Evolutionary conservation across 2,797 vertebrate species (phyloP).

Genomic region (Clarias laeviceps): DNA sequence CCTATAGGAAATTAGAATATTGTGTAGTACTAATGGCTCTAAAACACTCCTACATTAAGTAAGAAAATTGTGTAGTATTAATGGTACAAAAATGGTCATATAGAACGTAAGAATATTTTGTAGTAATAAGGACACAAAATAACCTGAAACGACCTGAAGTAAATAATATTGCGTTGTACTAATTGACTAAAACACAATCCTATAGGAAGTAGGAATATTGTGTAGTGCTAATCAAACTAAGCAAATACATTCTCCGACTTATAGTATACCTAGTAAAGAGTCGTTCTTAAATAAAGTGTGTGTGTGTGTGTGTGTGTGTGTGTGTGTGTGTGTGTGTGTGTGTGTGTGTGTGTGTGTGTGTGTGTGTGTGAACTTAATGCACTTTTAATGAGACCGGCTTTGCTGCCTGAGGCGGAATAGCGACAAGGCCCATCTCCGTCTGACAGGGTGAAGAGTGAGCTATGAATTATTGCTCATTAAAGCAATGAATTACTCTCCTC

Average conservation of each 20-base stretch:
- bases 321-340: slow-evolving; percentile 40
- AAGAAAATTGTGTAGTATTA: too few species aligned
- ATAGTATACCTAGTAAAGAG: background rate
- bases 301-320: slow-evolving; percentile 48
- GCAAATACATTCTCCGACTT: slow-evolving; percentile 1
- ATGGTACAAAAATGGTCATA: too few species aligned
- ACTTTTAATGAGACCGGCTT: slow-evolving; percentile 78
- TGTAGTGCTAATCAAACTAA: background rate
- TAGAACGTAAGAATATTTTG: background rate
- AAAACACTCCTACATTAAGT: background rate
- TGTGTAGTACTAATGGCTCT: background rate
- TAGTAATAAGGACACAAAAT: background rate
- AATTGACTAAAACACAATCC: too few species aligned
- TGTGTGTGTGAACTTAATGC: slow-evolving; percentile 61
- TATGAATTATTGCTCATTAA: slow-evolving; percentile 80
- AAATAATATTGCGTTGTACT: too few species aligned
- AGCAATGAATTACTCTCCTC: slow-evolving; percentile 73
- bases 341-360: slow-evolving; percentile 45
- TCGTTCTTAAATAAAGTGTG: slow-evolving; percentile 25
- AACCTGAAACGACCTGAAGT: background rate
- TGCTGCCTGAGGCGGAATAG: slow-evolving; percentile 71
- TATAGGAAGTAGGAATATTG: background rate
- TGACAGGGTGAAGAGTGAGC: slow-evolving; percentile 74
- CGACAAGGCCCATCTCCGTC: slow-evolving; percentile 71
- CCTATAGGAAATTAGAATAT: background rate